A percentile compares a stretch with the other conserved stretches of the same genome.
Evolutionary conservation across 2,888 invertebrate species (phyloP).

Genomic region (Terebella lapidaria): DNA sequence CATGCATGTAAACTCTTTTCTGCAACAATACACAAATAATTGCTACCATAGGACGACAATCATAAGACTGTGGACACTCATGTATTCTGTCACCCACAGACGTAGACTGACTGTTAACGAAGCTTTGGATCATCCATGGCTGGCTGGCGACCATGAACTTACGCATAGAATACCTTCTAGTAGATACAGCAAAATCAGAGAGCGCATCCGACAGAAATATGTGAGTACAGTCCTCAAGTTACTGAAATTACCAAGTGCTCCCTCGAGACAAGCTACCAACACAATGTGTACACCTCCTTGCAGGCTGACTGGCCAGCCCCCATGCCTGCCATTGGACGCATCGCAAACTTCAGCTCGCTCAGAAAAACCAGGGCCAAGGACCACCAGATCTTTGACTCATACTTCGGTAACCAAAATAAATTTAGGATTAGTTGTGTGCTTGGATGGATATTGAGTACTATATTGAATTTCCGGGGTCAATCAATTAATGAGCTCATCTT

Average conservation of each 20-base stretch:
- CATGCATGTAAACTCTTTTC: neutral
- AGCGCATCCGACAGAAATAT: constrained; percentile 71
- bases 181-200: constrained; percentile 79
- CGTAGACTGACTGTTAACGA: constrained; percentile 98
- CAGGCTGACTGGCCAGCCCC: constrained; percentile 61
- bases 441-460: too few species aligned
- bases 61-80: too few species aligned
- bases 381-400: constrained; percentile 92
- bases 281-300: neutral
- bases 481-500: too few species aligned
- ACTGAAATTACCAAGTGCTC: too few species aligned
- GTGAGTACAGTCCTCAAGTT: constrained; percentile 54
- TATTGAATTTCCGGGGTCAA: too few species aligned
- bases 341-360: constrained; percentile 95
- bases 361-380: constrained; percentile 92
- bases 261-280: too few species aligned
- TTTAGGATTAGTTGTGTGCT: too few species aligned
- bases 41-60: neutral
- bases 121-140: constrained; percentile 90
- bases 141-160: constrained; percentile 62
- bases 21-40: neutral
- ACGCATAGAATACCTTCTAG: constrained; percentile 68
- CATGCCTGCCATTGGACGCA: constrained; percentile 86
- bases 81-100: too few species aligned
- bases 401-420: constrained; percentile 71